Base-by-base conservation (phyloP, 2,113 vertebrate genomes). In the Petrocephalus zakoni region DNA sequence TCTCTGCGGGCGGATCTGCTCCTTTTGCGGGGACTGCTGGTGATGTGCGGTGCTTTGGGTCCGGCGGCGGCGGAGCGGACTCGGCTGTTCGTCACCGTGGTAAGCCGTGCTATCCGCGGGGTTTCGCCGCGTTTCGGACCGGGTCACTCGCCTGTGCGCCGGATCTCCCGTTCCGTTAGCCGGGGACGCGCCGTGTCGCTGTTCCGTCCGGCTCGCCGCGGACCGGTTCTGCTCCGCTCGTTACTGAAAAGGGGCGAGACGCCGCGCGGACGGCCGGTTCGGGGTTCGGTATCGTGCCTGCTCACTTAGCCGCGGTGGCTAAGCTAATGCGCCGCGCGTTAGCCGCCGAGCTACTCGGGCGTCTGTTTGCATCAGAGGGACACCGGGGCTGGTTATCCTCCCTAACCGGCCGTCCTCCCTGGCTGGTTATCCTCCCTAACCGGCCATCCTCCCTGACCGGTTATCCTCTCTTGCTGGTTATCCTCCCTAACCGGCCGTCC, bases 21-120 rank as follows among this genome's bases (percentile, higher is more conserved):
- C 1, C 13, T 55, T 81, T 25, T 56, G 5, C 52, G 53, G 9
- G 42, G 25, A 42, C 46, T 78, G 11, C 25, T 56, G 72, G 47
- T 34, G 46, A 21, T 82, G 42, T 19, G 9, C 19, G 1, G 51
- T 56, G 34, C 82, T 25, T 56, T 46, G 15, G 19, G 58, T 21
- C n/a, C 34, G 7, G 52, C 72, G 11, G 34, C 42, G 0, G 87
- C 34, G 25, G 87, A 88, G 75, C 82, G 87, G 87, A 82, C 49
- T 75, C 87, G 52, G 34, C 34, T 81, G 72, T 88, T 88, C 83
- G 87, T 88, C 75, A 88, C 87, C 34, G 51, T 82, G 87, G 87
- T 88, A 82, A 88, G 87, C 7, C 37, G 37, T 56, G 1, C 46
- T 52, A 21, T 37, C 17, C 19, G 2, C 13, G 58, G 2, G 25